Evolutionary conservation across 2,888 invertebrate species (phyloP), one percentile per base, ranked within the genome.

Genomic region (Hylaea fasciaria): DNA sequence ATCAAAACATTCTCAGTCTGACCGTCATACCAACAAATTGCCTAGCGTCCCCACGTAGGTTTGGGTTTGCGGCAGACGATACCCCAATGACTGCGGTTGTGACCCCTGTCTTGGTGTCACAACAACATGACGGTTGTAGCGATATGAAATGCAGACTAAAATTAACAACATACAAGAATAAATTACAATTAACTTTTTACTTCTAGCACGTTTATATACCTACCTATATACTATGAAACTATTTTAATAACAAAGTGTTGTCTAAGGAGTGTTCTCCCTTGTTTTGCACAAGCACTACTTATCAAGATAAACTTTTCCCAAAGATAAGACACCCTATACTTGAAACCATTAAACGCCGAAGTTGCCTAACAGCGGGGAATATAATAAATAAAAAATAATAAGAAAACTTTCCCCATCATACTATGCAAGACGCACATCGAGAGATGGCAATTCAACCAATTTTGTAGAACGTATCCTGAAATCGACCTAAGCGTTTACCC

Each of bases 311-410:
- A 51, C 51, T 35, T 56, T 29, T 37, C 14, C 43, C 13, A 11
- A 45, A 41, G n/a, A 60, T 43, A 60, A 60, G 55, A 52, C 47
- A 56, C 61, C 51, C 61, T 61, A 52, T 39, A 65, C 63, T 65
- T 57, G 65, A 69, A 70, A 73, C 76, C 70, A 75, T 78, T 78
- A 77, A 77, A 71, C 68, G 70, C 64, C 73, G 70, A 76, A 73
- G 68, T 74, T 69, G 70, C 75, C 78, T 79, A 83, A 73, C 86
- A 84, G 85, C 84, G 72, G 86, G 84, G 79, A 80, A 83, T 78
- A 79, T 83, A 87, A 89, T 91, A 91, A 90, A 91, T 87, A 91
- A 89, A 86, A 87, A 89, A 88, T 90, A 89, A 90, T 90, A 89
- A 86, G 86, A 86, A 91, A 92, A 92, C 82, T 92, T 92, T 91